phyloP scores from a whole-genome alignment of 2,888 invertebrate genomes.

The Rambutsinella grinnellia region DNA sequence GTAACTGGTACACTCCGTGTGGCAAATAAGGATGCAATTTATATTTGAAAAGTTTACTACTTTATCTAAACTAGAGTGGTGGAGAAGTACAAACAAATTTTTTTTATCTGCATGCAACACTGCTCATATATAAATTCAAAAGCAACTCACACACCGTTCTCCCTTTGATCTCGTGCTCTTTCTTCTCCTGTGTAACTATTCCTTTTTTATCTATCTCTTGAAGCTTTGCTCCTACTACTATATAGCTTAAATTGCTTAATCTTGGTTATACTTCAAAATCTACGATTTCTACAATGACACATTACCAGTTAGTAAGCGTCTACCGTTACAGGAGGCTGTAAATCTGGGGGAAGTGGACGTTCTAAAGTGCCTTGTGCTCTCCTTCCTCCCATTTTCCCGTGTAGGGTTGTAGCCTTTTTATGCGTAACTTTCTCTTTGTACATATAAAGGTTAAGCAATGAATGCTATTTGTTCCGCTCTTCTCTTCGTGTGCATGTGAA shows the following conservation, averaged over 20 bases:
- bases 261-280: constrained; percentile 50
- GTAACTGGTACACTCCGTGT: constrained; percentile 14
- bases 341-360: constrained; percentile 52
- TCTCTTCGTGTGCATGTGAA: constrained; percentile 12
- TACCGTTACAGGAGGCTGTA: constrained; percentile 48
- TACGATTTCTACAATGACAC: constrained; percentile 46
- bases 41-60: background rate
- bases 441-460: background rate
- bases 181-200: background rate
- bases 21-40: constrained; percentile 38
- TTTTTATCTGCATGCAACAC: background rate
- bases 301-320: constrained; percentile 28
- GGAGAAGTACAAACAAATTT: constrained; percentile 3
- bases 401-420: background rate
- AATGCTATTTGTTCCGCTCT: background rate
- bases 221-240: constrained; percentile 13
- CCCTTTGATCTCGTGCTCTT: constrained; percentile 9
- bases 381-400: constrained; percentile 5
- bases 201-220: constrained; percentile 5
- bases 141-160: constrained; percentile 2
- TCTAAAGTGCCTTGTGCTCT: constrained; percentile 25
- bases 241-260: constrained; percentile 47
- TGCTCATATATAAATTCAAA: background rate
- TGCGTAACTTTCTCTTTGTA: background rate
- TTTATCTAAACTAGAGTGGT: constrained; percentile 3